phyloP scores from a whole-genome alignment of 2,888 invertebrate species.

The Athalia circularis region DNA sequence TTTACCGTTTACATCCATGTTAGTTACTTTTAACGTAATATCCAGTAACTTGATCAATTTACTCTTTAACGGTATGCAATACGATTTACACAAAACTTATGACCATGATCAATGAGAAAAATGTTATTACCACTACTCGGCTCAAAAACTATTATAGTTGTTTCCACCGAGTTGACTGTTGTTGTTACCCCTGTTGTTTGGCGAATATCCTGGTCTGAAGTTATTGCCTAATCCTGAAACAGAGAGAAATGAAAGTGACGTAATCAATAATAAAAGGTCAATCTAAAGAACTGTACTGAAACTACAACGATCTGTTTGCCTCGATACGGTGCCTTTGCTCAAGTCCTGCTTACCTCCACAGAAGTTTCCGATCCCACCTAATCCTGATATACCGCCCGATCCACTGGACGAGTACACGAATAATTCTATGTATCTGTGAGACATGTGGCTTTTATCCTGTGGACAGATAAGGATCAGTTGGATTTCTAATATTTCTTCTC shows the following conservation, averaged over 20 bases:
- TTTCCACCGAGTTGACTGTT: conserved; percentile 69
- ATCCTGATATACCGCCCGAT: conserved; percentile 60
- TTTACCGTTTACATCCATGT: no score
- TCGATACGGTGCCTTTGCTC: conserved; percentile 41
- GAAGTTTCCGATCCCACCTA: conserved; percentile 65
- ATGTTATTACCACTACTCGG: conserved; percentile 27
- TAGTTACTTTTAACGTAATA: no score
- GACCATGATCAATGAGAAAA: not conserved
- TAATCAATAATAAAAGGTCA: not conserved
- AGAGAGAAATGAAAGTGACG: not conserved
- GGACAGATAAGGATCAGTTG: conserved; percentile 50
- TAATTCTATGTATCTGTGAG: conserved; percentile 95
- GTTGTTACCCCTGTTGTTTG: conserved; percentile 66
- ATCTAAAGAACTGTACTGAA: no score
- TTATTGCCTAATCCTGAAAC: conserved; percentile 67
- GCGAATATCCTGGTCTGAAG: conserved; percentile 69
- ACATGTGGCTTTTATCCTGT: conserved; percentile 91
- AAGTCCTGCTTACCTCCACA: conserved; percentile 54
- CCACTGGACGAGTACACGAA: conserved; percentile 87
- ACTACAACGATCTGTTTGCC: not conserved
- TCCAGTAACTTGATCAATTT: no score
- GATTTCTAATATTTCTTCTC: conserved; percentile 11
- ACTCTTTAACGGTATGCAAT: not conserved
- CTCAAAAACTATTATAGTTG: conserved; percentile 71
- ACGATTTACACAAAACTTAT: not conserved